Evolutionary conservation across 2,797 vertebrate species (phyloP).

Genomic region (Sciaenops ocellatus): DNA sequence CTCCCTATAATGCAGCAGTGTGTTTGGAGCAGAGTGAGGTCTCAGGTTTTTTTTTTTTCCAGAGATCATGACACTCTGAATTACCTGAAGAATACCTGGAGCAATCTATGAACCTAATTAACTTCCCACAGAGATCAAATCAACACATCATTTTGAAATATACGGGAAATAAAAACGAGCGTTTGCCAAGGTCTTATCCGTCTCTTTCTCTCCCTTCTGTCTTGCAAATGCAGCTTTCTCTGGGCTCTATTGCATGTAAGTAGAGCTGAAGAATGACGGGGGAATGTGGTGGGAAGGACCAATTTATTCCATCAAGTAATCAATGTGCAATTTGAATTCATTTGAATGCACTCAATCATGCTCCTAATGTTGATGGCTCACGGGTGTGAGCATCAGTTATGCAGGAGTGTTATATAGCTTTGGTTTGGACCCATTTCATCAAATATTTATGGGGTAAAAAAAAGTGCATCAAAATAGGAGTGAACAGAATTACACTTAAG

Average conservation of each 20-base stretch:
- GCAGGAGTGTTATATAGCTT: constrained; percentile 97
- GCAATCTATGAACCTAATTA: constrained; percentile 95
- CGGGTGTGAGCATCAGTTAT: constrained; percentile 95
- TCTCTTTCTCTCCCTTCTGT: constrained; percentile 27
- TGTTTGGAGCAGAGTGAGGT: constrained; percentile 80
- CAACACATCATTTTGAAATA: constrained; percentile 83
- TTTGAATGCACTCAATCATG: constrained; percentile 99
- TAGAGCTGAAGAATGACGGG: constrained; percentile 56
- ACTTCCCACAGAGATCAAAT: constrained; percentile 87
- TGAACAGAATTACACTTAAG: constrained; percentile 96
- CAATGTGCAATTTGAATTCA: constrained; percentile 98
- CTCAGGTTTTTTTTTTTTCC: constrained; percentile 58
- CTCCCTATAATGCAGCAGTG: constrained; percentile 86
- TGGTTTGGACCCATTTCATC: constrained; percentile 97
- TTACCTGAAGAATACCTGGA: constrained; percentile 92
- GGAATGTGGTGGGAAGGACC: constrained; percentile 64
- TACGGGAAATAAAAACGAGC: constrained; percentile 76
- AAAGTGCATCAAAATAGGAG: constrained; percentile 94
- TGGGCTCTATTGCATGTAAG: constrained; percentile 44
- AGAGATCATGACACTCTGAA: constrained; percentile 91
- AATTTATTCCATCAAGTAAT: constrained; percentile 92
- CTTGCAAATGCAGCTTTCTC: constrained; percentile 40
- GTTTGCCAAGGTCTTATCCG: constrained; percentile 47
- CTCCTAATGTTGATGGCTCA: constrained; percentile 97
- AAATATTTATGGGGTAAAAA: constrained; percentile 94